phyloP scores from a whole-genome alignment of 37 sponge, comb jelly and placozoan species.

The Halichondria panicea region DNA sequence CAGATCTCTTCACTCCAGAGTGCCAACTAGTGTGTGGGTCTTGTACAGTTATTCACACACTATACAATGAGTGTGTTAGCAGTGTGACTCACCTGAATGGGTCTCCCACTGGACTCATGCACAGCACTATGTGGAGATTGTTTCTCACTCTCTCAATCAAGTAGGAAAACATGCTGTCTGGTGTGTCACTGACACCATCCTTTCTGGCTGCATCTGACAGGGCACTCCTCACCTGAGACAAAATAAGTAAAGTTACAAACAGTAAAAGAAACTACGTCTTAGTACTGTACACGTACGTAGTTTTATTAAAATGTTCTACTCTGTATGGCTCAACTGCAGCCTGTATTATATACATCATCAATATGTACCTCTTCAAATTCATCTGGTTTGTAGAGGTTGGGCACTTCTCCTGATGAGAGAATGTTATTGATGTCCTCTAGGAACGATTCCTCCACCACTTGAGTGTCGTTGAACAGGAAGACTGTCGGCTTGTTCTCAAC shows the following conservation, averaged over 20 bases:
- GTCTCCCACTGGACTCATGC: constrained; percentile 99
- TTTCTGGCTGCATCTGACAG: constrained; percentile 73
- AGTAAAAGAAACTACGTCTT: neutral
- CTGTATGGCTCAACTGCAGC: too few relatives aligned
- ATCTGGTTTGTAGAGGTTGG: constrained; percentile 97
- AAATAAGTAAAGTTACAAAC: neutral
- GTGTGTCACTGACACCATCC: constrained; percentile 80
- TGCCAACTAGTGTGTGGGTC: too few relatives aligned
- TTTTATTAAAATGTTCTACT: too few relatives aligned
- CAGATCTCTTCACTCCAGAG: too few relatives aligned
- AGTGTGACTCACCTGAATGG: constrained; percentile 75
- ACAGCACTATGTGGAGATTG: constrained; percentile 94
- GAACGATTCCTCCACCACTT: constrained; percentile 96
- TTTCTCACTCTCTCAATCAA: constrained; percentile 93
- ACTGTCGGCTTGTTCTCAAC: constrained; percentile 98
- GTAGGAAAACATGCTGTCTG: constrained; percentile 86
- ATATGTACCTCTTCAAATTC: constrained; percentile 95
- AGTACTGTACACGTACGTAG: neutral
- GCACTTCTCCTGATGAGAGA: constrained; percentile 97
- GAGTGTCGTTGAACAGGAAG: constrained; percentile 98
- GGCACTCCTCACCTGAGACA: constrained; percentile 63
- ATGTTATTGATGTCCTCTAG: constrained; percentile 99
- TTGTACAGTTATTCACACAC: too few relatives aligned
- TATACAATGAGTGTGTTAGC: neutral
- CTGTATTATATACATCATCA: neutral